These are phyloP conservation scores for Sturmia bella DNA, from an alignment of 2,888 invertebrate genomes.

Conservation along the genomic window DNA sequence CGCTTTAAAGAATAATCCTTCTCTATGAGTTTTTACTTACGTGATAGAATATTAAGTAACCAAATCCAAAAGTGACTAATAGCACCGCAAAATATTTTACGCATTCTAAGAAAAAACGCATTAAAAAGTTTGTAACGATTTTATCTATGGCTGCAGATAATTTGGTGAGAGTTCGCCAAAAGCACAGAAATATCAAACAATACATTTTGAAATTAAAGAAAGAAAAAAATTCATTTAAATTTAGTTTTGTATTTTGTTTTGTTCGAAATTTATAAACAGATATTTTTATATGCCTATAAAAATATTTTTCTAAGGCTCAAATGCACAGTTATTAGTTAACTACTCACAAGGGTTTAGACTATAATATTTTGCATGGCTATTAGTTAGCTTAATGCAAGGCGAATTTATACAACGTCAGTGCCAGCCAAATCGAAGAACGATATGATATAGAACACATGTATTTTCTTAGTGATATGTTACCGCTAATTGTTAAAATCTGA, in stretches of 20 bases:
- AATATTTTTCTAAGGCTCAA: not conserved
- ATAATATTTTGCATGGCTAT: too few species aligned
- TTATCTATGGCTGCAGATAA: not conserved
- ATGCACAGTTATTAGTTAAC: too few species aligned
- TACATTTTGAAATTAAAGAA: slow-evolving; percentile 16
- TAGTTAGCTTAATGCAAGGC: too few species aligned
- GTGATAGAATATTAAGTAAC: slow-evolving; percentile 36
- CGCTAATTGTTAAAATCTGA: too few species aligned
- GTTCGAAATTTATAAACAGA: not conserved
- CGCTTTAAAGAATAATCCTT: not conserved
- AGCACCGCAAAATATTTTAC: slow-evolving; percentile 42
- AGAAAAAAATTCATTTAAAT: not conserved
- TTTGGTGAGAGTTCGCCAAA: not conserved
- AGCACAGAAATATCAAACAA: not conserved
- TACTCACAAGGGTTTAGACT: too few species aligned
- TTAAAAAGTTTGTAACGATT: not conserved
- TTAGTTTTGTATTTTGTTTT: not conserved
- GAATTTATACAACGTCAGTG: too few species aligned
- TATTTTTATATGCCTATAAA: slow-evolving; percentile 1
- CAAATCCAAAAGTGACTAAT: slow-evolving; percentile 30
- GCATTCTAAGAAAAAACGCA: slow-evolving; percentile 14
- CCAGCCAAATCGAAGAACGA: too few species aligned
- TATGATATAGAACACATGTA: too few species aligned
- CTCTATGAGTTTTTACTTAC: slow-evolving; percentile 30
- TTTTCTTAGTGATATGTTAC: too few species aligned